Conservation (phyloP, 2,797 vertebrate species). For the Vireo griseus region DNA sequence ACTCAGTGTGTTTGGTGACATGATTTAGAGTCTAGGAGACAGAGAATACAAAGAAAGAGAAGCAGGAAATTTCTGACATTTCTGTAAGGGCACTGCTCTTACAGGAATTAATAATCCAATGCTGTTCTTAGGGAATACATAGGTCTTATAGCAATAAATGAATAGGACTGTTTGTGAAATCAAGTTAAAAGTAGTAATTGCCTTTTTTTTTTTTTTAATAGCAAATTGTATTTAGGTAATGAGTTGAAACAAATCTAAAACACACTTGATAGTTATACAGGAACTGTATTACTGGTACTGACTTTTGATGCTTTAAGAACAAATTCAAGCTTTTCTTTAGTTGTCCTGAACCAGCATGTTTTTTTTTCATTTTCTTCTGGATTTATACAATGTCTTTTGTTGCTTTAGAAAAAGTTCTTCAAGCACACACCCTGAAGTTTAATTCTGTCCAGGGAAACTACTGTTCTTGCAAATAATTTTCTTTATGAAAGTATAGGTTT, state of each 20-base stretch:
- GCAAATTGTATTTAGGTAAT: slow-evolving; percentile 65
- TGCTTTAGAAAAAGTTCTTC: not conserved
- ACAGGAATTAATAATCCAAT: slow-evolving; percentile 47
- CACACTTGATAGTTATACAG: slow-evolving; percentile 26
- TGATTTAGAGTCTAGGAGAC: not conserved
- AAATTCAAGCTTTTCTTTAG: slow-evolving; percentile 11
- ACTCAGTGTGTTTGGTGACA: accelerated
- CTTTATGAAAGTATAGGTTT: not conserved
- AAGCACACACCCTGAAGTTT: accelerated
- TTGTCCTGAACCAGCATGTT: not conserved
- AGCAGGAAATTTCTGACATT: not conserved
- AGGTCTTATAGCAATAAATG: slow-evolving; percentile 65
- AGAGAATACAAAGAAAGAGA: not conserved
- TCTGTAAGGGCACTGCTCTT: not conserved
- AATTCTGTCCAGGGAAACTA: not conserved
- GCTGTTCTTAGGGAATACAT: not conserved
- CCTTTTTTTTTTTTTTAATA: slow-evolving; percentile 25
- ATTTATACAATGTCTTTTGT: not conserved
- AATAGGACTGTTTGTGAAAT: slow-evolving; percentile 69
- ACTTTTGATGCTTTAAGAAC: slow-evolving; percentile 45
- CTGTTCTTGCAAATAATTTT: not conserved
- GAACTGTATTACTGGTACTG: slow-evolving; percentile 41
- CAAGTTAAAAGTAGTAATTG: slow-evolving; percentile 69
- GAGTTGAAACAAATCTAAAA: slow-evolving; percentile 57
- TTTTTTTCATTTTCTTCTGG: not conserved